Conservation (phyloP, 2,797 vertebrate genomes). For the Hydrolagus colliei region DNA sequence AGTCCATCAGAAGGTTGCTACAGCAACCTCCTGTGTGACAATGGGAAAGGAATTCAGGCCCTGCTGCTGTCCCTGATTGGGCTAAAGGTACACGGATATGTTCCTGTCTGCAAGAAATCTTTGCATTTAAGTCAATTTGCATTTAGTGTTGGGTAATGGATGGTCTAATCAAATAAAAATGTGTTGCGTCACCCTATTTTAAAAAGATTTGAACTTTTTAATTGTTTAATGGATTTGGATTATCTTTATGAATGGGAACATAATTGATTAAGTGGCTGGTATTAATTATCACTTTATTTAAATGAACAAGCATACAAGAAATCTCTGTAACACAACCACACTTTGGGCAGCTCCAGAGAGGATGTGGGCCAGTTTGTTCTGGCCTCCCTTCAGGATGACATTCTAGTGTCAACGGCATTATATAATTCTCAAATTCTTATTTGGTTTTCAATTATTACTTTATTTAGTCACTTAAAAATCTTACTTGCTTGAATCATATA, state of each 20-base stretch:
- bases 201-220: too few relatives aligned
- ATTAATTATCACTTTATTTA: too few relatives aligned
- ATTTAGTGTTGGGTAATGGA: not conserved
- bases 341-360: not conserved
- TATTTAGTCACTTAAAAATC: not conserved
- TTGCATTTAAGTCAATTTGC: not conserved
- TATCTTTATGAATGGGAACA: too few relatives aligned
- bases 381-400: not conserved
- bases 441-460: not conserved
- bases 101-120: not conserved
- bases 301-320: not conserved
- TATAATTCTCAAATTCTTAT: not conserved
- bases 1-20: conserved; percentile 79
- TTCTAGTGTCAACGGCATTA: not conserved
- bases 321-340: not conserved
- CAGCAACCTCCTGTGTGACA: conserved; percentile 71
- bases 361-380: not conserved
- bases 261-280: too few relatives aligned
- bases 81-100: conserved; percentile 59
- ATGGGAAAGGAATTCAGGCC: conserved; percentile 66
- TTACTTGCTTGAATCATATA: not conserved
- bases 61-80: conserved; percentile 82
- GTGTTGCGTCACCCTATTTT: not conserved
- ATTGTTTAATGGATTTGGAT: too few relatives aligned
- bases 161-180: not conserved